Evolutionary conservation across 2,797 vertebrate species (phyloP), one percentile per base, ranked within the genome.

Genomic region (Agapornis canus): DNA sequence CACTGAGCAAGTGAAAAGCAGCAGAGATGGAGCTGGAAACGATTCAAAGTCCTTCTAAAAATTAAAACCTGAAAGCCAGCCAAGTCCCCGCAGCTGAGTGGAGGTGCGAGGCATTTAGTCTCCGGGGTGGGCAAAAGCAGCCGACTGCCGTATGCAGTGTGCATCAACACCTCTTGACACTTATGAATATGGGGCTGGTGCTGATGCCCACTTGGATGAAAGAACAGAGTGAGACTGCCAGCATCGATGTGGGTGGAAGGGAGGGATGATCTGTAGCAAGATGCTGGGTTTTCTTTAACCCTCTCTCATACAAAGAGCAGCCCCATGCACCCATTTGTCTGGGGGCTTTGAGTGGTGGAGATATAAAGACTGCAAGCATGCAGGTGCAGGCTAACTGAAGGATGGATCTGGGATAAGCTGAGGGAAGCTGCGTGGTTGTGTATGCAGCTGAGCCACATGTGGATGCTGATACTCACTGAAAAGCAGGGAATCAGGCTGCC

Each of bases 141-240:
- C 91, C 94, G 93, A 90, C 78, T 92, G 85, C 95, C 88, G 86
- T 86, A 96, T 77, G 92, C 91, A 75, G 91, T 86, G 86, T 86
- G 84, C 96, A 96, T 96, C 96, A 94, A 96, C 95, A 97, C 96
- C 94, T 96, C 95, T 80, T 97, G 96, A 95, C 92, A 96, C 94
- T 92, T 76, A 86, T 79, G 96, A 94, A 91, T 93, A 54, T 26
- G 91, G 88, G 94, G 94, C 94, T 96, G 92, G 78, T 95, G 96
- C 96, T 95, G 96, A 93, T 97, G 95, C 96, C 96, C 96, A 96
- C 95, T 97, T 96, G 95, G 96, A 96, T 96, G 95, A 88, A 91
- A 92, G 81, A 93, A 91, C 56, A 68, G 86, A 94, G 82, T 9
- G 91, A 95, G 91, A 78, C 2, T 96, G 96, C 95, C 95, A 97